A percentile compares a stretch with the other conserved stretches of the same genome.
Evolutionary conservation across 2,797 vertebrate species (phyloP).

Genomic region (Tachyglossus aculeatus): DNA sequence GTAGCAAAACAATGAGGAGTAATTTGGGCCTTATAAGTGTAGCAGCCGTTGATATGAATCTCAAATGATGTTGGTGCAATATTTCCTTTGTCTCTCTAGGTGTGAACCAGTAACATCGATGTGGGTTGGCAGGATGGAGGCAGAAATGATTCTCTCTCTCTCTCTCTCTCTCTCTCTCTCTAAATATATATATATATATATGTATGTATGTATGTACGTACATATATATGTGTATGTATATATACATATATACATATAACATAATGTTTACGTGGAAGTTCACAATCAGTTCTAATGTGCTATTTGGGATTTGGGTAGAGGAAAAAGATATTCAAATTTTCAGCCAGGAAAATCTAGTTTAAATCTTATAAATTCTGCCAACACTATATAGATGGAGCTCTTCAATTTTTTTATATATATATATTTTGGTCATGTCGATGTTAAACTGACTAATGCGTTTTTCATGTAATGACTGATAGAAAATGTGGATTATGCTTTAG

Average conservation of each 20-base stretch:
- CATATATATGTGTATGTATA: no score
- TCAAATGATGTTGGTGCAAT: conserved; percentile 3
- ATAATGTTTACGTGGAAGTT: background rate
- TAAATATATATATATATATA: no score
- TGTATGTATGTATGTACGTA: no score
- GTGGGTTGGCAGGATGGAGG: no score
- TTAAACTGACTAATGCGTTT: conserved; percentile 27
- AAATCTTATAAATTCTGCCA: conserved; percentile 4
- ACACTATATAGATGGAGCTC: conserved; percentile 7
- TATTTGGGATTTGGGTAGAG: background rate
- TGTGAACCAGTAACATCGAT: conserved; percentile 9
- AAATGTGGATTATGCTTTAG: conserved; percentile 11
- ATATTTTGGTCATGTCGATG: conserved; percentile 2
- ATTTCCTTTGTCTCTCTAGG: background rate
- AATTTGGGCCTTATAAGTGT: background rate
- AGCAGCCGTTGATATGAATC: background rate
- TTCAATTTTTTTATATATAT: background rate
- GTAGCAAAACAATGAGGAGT: conserved; percentile 6
- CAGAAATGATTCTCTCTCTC: no score
- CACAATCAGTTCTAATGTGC: conserved; percentile 10
- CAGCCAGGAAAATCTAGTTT: background rate
- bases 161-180: no score
- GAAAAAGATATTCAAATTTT: conserved; percentile 1
- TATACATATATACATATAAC: background rate
- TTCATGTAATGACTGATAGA: conserved; percentile 13